A percentile compares a stretch with the other conserved stretches of the same genome.
Conservation (phyloP, 1,140 invertebrate species). For the Gryon sp. region DNA sequence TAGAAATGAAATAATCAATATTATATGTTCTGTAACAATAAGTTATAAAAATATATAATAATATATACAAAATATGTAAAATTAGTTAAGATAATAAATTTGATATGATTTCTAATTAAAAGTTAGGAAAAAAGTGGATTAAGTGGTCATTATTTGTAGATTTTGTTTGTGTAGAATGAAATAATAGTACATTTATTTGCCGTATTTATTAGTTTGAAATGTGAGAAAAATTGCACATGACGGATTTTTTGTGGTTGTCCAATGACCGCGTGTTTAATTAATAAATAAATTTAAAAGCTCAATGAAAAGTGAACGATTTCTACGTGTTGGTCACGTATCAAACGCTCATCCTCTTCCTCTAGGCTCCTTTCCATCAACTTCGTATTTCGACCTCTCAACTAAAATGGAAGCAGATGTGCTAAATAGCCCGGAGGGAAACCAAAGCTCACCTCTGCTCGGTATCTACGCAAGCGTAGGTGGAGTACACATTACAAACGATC, state of each 20-base stretch:
- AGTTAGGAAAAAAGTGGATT: no score
- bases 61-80: no score
- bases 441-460: constrained; percentile 58
- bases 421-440: constrained; percentile 74
- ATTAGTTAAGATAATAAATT: no score
- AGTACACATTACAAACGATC: constrained; percentile 37
- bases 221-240: constrained; percentile 35
- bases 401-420: constrained; percentile 74
- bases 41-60: no score
- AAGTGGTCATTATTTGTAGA: no score
- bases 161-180: no score
- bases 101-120: no score
- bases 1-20: no score
- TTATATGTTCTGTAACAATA: no score
- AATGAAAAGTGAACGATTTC: constrained; percentile 63
- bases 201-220: no score
- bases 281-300: constrained; percentile 66
- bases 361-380: constrained; percentile 59
- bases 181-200: no score
- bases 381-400: constrained; percentile 44
- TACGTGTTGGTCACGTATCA: constrained; percentile 62
- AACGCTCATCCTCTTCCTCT: constrained; percentile 47
- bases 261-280: constrained; percentile 59
- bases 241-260: constrained; percentile 4
- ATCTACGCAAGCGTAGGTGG: constrained; percentile 59